Evolutionary conservation across 35 echinoderm and acorn worm species (phyloP), one percentile per base, ranked within the genome.

Genomic region (Diadema setosum): DNA sequence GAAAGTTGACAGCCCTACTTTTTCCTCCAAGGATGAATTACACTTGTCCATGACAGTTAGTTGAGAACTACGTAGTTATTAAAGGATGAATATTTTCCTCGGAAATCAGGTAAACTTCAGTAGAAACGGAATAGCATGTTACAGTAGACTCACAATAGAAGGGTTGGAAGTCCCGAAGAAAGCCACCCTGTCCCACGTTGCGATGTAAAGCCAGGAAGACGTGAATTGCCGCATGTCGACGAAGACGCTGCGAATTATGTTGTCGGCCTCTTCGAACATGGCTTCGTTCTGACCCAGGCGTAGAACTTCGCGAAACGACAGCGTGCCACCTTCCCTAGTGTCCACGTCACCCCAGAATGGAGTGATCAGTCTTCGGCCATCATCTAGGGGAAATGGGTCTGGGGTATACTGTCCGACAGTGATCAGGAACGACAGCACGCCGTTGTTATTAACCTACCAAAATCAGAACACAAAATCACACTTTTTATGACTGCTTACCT

Each of bases 301-400:
- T 4, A 63, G 7, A 24, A 89, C 48, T 24, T 81, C 35, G 0
- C 87, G 87, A 18, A 64, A 89, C 15, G 24, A 82, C n/a, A 82
- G 24, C 20, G 21, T 25, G 11, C 90, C 90, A 0, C 61, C 81
- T 16, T 60, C 37, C 21, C 23, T 58, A 11, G 55, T 76, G 26
- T 91, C 46, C 8, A 60, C 65, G 83, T 91, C 83, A 45, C 29
- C 65, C 90, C 90, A 91, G 46, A 25, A 91, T 1, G 83, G 83
- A 7, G 90, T 33, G 35, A 91, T 58, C 15, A 86, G 15, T 81
- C 45, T 74, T 5, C 46, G 7, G 17, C 15, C 32, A 3, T 50
- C 80, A 29, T 0, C 37, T n/a, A 90, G 39, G 2, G 90, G 90
- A n/a, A 91, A 78, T 7, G 65, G 20, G 7, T 17, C 69, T 18